Base-by-base conservation (phyloP, 2,797 vertebrate species). In the Choloepus didactylus region DNA sequence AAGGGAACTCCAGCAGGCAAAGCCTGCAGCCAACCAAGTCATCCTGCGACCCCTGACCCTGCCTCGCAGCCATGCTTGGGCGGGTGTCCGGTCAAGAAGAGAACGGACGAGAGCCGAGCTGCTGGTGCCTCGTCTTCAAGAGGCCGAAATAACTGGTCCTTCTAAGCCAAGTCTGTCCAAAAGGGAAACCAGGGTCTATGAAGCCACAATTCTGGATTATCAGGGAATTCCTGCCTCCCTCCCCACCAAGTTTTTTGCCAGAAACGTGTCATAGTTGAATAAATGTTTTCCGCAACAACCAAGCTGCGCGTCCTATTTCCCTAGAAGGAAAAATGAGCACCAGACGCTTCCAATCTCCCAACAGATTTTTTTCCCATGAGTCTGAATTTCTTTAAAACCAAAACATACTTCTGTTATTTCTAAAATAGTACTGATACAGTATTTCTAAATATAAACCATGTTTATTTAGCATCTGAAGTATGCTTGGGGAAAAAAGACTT, bases 401-500 rank as follows among this genome's bases (percentile, higher is more conserved):
- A 90, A 91, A 49, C 75, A 73, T 4, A 44, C 64, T 67, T 49
- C 18, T 90, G 41, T 38, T 21, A 9, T n/a, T 94, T 64, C 64
- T 46, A 41, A 56, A 8, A n/a, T 9, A 79, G 18, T 11, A 12
- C 73, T 2, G 16, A 16, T 9, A 27, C 8, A 8, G 27, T 4
- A 1, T 59, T 90, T 90, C 83, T 85, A 16, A 66, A 75, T 44
- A 91, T 38, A 97, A 97, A 86, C 64, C 64, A 16, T 14, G 12
- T 97, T 97, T 96, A 93, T 95, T 96, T 8, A 69, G 49, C 75
- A 82, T 27, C 76, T 83, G 44, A 94, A 96, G 93, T 88, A 85
- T 67, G 54, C 87, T 70, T 88, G 69, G 95, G 96, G 84, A 85
- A 77, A 93, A 94, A 72, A 80, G 82, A 92, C 82, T 44, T 94